phyloP scores from a whole-genome alignment of 2,797 vertebrate species.

The Thalassophryne amazonica region DNA sequence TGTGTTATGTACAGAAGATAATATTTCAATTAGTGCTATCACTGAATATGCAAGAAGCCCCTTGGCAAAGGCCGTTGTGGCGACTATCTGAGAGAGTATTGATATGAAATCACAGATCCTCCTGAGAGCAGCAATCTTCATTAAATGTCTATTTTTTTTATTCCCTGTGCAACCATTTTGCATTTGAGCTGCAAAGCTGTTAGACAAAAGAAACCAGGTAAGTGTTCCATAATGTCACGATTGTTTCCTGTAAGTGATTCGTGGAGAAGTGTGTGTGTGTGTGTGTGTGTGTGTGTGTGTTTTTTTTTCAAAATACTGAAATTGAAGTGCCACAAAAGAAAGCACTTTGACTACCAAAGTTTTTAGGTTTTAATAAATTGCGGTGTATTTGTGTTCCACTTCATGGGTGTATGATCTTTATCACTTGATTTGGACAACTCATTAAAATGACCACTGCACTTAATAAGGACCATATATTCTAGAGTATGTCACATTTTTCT shows the following conservation, averaged over 20 bases:
- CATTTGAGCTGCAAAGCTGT: background rate
- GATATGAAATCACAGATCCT: slow-evolving; percentile 18
- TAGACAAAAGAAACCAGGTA: background rate
- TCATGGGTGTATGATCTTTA: too few relatives aligned
- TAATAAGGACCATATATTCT: too few relatives aligned
- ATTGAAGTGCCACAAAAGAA: too few relatives aligned
- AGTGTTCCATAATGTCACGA: background rate
- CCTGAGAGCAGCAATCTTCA: slow-evolving; percentile 11
- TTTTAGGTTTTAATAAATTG: too few relatives aligned
- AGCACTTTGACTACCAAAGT: too few relatives aligned
- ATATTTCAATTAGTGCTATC: slow-evolving; percentile 73
- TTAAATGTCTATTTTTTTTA: slow-evolving; percentile 14
- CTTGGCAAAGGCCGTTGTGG: slow-evolving; percentile 33
- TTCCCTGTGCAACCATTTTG: background rate
- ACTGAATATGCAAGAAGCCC: slow-evolving; percentile 50
- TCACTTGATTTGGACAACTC: too few relatives aligned
- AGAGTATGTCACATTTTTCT: too few relatives aligned
- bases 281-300: too few relatives aligned
- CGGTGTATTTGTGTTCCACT: too few relatives aligned
- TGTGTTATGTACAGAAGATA: slow-evolving; percentile 44
- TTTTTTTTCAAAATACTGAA: too few relatives aligned
- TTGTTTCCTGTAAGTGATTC: background rate
- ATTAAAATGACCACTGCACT: too few relatives aligned
- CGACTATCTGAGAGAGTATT: slow-evolving; percentile 31
- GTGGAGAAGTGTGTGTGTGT: too few relatives aligned